Evolutionary conservation across 2,888 invertebrate genomes (phyloP).

Genomic region (Lasioglossum lativentre): DNA sequence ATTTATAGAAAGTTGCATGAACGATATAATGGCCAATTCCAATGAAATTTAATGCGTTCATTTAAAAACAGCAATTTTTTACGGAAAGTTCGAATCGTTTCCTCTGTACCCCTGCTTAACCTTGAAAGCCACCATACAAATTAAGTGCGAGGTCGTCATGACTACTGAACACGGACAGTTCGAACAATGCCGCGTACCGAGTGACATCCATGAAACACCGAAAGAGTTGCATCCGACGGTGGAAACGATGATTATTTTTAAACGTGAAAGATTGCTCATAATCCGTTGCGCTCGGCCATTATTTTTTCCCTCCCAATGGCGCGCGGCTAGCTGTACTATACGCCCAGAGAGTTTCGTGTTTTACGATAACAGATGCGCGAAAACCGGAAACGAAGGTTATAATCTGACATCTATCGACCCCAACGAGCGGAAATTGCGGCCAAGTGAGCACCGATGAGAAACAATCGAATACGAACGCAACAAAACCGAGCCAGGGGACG

Average conservation of each 20-base stretch:
- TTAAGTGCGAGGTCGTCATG: constrained; percentile 68
- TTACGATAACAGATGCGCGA: constrained; percentile 65
- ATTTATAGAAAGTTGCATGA: not conserved
- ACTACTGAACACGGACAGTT: constrained; percentile 54
- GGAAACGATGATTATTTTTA: constrained; percentile 28
- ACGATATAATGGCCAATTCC: not conserved
- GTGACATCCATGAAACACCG: constrained; percentile 21
- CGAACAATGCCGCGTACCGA: constrained; percentile 30
- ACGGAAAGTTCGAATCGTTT: not conserved
- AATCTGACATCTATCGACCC: constrained; percentile 71
- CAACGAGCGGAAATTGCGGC: constrained; percentile 77
- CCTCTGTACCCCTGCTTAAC: constrained; percentile 27
- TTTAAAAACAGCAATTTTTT: not conserved
- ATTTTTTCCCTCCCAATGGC: not conserved
- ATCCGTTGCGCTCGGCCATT: not conserved
- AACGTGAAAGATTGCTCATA: constrained; percentile 1
- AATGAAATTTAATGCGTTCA: not conserved
- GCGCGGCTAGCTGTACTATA: not conserved
- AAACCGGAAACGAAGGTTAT: constrained; percentile 73
- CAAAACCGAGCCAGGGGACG: constrained; percentile 70
- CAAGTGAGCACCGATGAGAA: constrained; percentile 71
- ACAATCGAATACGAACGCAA: constrained; percentile 76
- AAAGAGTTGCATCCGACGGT: constrained; percentile 31
- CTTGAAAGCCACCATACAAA: constrained; percentile 55
- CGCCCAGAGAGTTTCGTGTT: constrained; percentile 11